These are phyloP conservation scores for Aleadryas rufinucha DNA, from an alignment of 2,113 vertebrate species.

Conservation along the genomic window DNA sequence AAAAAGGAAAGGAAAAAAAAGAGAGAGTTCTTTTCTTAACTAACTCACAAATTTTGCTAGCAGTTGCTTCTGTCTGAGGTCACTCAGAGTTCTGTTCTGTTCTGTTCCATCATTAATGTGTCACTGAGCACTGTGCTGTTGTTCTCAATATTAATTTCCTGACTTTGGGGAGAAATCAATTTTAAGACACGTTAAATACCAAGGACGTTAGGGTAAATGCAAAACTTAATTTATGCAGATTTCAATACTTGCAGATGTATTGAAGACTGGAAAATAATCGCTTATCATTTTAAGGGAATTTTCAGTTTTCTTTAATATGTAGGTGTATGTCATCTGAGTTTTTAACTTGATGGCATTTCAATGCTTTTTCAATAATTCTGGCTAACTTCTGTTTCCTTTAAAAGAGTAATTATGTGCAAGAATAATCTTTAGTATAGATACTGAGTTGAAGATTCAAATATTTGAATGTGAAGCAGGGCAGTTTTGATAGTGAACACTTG, in stretches of 20 bases:
- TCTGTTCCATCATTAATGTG: background rate
- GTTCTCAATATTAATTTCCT: background rate
- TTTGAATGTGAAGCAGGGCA: background rate
- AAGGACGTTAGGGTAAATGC: background rate
- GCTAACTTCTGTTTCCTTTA: background rate
- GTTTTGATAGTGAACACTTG: background rate
- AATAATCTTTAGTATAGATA: background rate
- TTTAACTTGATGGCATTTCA: background rate
- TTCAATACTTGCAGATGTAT: background rate
- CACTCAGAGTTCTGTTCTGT: background rate
- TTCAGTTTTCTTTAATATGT: background rate
- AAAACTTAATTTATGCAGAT: background rate
- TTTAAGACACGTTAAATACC: background rate
- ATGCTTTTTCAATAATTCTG: background rate
- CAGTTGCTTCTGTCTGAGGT: background rate
- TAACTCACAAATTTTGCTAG: background rate
- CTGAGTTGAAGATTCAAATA: background rate
- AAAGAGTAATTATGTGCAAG: background rate
- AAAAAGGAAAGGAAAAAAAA: too few species aligned
- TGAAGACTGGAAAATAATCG: background rate
- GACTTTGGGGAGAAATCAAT: background rate
- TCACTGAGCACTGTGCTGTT: background rate
- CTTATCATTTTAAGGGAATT: background rate
- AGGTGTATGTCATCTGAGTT: background rate
- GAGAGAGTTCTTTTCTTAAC: background rate